phyloP scores from a whole-genome alignment of 2,888 invertebrate genomes.

The Fissipunctia ypsillon region DNA sequence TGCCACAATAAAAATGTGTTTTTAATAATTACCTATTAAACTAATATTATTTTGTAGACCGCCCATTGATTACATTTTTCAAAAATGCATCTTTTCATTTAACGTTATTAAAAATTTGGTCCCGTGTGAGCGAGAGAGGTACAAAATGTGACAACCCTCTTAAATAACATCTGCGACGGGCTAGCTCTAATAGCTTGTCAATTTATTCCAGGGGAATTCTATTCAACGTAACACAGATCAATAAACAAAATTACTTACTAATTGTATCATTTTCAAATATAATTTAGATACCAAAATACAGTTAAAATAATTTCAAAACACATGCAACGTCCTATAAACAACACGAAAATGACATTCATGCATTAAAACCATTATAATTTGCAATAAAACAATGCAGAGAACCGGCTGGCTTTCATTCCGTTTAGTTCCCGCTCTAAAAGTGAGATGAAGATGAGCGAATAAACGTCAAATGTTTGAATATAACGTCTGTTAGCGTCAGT shows the following conservation, averaged over 20 bases:
- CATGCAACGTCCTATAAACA: conserved; percentile 36
- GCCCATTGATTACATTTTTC: too few relatives aligned
- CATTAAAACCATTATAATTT: conserved; percentile 48
- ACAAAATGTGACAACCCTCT: too few relatives aligned
- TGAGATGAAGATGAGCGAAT: conserved; percentile 38
- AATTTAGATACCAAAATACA: conserved; percentile 1
- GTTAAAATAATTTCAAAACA: conserved; percentile 16
- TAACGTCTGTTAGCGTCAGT: conserved; percentile 48
- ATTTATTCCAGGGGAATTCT: not conserved
- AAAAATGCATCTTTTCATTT: too few relatives aligned
- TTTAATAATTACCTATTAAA: too few relatives aligned
- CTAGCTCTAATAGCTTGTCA: too few relatives aligned
- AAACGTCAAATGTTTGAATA: conserved; percentile 51
- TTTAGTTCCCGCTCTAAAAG: conserved; percentile 32
- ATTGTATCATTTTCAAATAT: conserved; percentile 2
- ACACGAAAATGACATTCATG: conserved; percentile 26
- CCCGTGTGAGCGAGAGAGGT: too few relatives aligned
- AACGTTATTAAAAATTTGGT: too few relatives aligned
- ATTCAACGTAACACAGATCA: not conserved
- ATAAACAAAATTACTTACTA: not conserved
- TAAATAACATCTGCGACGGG: not conserved
- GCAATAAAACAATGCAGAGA: conserved; percentile 48
- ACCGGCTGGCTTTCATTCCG: conserved; percentile 33
- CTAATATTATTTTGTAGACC: too few relatives aligned
- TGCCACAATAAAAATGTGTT: too few relatives aligned